A percentile compares a stretch with the other conserved stretches of the same genome.
Evolutionary conservation across 2,113 vertebrate species (phyloP).

Genomic region (Xiphophorus hellerii): DNA sequence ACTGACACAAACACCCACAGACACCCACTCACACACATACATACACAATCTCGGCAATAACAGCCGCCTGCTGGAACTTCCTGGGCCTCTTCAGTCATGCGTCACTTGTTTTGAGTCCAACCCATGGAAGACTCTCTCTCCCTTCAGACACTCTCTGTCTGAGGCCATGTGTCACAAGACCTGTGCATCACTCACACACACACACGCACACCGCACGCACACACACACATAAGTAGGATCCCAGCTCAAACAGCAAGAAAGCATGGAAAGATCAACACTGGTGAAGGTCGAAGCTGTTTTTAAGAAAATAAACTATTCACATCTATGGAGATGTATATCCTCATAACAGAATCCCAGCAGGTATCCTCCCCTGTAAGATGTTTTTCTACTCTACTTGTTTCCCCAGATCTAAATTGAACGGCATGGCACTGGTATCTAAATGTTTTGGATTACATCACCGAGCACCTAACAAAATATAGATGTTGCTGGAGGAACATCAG

Average conservation of each 20-base stretch:
- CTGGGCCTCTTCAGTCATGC: slow-evolving; percentile 74
- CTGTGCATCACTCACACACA: slow-evolving; percentile 34
- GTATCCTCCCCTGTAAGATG: slow-evolving; percentile 24
- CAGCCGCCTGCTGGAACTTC: slow-evolving; percentile 71
- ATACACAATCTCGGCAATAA: slow-evolving; percentile 58
- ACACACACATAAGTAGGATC: slow-evolving; percentile 11
- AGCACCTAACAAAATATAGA: slow-evolving; percentile 65
- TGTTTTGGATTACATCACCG: slow-evolving; percentile 59
- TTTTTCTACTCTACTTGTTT: slow-evolving; percentile 58
- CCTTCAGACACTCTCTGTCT: slow-evolving; percentile 58
- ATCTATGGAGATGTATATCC: slow-evolving; percentile 7
- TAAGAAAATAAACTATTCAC: slow-evolving; percentile 25
- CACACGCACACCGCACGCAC: not conserved
- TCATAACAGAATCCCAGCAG: slow-evolving; percentile 39
- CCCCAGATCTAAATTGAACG: slow-evolving; percentile 35
- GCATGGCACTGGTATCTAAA: slow-evolving; percentile 31
- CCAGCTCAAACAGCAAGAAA: slow-evolving; percentile 23
- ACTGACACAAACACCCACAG: slow-evolving; percentile 38
- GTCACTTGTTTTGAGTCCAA: slow-evolving; percentile 74
- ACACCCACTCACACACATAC: slow-evolving; percentile 31
- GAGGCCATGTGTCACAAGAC: slow-evolving; percentile 63
- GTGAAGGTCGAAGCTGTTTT: slow-evolving; percentile 10
- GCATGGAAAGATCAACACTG: slow-evolving; percentile 26
- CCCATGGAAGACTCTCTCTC: slow-evolving; percentile 63
- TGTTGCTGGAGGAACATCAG: slow-evolving; percentile 61